Evolutionary conservation across 2,797 vertebrate genomes (phyloP).

Genomic region (Syndactyla subalaris): DNA sequence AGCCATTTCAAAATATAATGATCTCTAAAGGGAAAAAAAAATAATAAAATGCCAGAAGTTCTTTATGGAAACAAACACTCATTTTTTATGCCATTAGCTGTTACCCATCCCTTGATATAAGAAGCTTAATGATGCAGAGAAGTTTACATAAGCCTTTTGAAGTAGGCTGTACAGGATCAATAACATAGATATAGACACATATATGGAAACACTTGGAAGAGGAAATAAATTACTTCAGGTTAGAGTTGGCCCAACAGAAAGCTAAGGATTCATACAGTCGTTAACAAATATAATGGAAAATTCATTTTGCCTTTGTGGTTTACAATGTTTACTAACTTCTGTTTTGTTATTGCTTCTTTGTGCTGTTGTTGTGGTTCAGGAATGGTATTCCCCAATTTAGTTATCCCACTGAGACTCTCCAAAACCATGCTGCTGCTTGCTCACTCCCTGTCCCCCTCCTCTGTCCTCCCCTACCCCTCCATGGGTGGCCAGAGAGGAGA

Average conservation of each 20-base stretch:
- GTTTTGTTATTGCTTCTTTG: not conserved
- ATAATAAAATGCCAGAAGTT: not conserved
- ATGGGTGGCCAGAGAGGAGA: not conserved
- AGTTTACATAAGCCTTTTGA: not conserved
- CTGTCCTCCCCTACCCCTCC: not conserved
- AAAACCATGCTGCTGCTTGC: not conserved
- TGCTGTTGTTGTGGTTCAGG: not conserved
- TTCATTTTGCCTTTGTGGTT: not conserved
- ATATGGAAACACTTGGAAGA: not conserved
- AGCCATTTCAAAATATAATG: conserved; percentile 1
- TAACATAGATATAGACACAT: not conserved
- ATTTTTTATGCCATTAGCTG: not conserved
- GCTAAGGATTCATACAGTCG: not conserved
- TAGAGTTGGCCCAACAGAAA: not conserved
- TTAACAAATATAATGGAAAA: not conserved
- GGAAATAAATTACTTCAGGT: not conserved
- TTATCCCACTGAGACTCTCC: not conserved
- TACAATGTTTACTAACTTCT: not conserved
- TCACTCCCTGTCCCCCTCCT: not conserved
- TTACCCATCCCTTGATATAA: not conserved
- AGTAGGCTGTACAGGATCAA: not conserved
- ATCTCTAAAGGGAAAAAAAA: not conserved
- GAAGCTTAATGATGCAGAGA: not conserved
- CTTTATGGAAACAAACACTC: not conserved
- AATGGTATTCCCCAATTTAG: not conserved